phyloP scores from a whole-genome alignment of 2,888 invertebrate genomes.

The Thymelicus lineola region DNA sequence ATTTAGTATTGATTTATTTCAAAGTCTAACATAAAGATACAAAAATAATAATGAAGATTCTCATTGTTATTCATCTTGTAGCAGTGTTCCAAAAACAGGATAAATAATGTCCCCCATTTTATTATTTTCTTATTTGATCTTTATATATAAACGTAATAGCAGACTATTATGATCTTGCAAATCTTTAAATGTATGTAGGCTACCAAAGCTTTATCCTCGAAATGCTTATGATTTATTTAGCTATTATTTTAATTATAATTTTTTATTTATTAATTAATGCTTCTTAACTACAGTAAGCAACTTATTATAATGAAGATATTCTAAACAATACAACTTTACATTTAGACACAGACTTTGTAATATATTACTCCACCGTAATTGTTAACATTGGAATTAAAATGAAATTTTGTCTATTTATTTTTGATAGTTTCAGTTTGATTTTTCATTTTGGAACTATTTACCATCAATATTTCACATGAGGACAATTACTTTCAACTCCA shows the following conservation, averaged over 20 bases:
- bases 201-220: not conserved
- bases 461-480: too few species aligned
- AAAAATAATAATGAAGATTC: conserved; percentile 73
- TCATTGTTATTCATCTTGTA: conserved; percentile 44
- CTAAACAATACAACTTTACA: not conserved
- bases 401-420: too few species aligned
- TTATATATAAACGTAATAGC: too few species aligned
- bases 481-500: too few species aligned
- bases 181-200: too few species aligned
- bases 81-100: not conserved
- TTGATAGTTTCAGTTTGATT: too few species aligned
- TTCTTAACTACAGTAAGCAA: not conserved
- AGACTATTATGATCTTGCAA: not conserved
- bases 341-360: not conserved
- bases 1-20: conserved; percentile 26
- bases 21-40: conserved; percentile 74
- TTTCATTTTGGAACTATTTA: too few species aligned
- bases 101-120: not conserved
- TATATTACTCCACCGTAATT: too few species aligned
- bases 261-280: too few species aligned
- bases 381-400: too few species aligned
- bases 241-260: not conserved
- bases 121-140: too few species aligned
- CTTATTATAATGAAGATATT: not conserved
- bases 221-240: not conserved